Percentiles rank a stretch among this genome's conserved stretches.
phyloP scores from a whole-genome alignment of 2,888 invertebrate species.

The Dryomyza anilis region DNA sequence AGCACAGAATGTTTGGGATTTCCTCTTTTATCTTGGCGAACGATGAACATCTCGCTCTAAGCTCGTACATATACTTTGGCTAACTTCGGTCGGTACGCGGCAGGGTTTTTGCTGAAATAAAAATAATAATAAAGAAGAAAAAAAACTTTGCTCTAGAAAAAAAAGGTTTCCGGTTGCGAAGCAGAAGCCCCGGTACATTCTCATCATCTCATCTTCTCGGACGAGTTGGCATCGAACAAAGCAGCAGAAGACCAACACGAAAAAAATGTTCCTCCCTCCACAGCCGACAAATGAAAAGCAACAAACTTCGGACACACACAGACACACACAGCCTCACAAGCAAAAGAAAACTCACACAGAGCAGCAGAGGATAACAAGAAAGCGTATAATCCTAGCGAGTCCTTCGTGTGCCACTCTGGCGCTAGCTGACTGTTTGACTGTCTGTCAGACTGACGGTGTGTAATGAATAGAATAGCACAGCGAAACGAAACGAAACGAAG shows the following conservation, averaged over 20 bases:
- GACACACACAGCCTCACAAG: not conserved
- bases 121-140: slow-evolving; percentile 12
- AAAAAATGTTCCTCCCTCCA: slow-evolving; percentile 12
- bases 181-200: slow-evolving; percentile 33
- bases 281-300: slow-evolving; percentile 18
- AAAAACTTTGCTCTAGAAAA: slow-evolving; percentile 27
- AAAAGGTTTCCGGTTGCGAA: slow-evolving; percentile 51
- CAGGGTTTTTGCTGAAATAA: not conserved
- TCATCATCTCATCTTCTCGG: slow-evolving; percentile 18
- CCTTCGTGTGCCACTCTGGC: too few relatives aligned
- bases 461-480: too few relatives aligned
- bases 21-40: slow-evolving; percentile 26
- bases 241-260: slow-evolving; percentile 23
- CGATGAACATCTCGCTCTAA: slow-evolving; percentile 24
- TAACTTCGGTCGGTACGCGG: not conserved
- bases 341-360: not conserved
- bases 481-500: too few relatives aligned
- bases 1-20: slow-evolving; percentile 26
- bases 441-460: too few relatives aligned
- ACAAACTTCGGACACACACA: slow-evolving; percentile 11
- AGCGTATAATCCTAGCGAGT: slow-evolving; percentile 23
- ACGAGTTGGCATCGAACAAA: slow-evolving; percentile 33
- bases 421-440: too few relatives aligned
- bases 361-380: slow-evolving; percentile 32
- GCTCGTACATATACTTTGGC: slow-evolving; percentile 15